These are phyloP conservation scores for Mohoua ochrocephala DNA, from an alignment of 2,113 vertebrate genomes.

Conservation along the genomic window DNA sequence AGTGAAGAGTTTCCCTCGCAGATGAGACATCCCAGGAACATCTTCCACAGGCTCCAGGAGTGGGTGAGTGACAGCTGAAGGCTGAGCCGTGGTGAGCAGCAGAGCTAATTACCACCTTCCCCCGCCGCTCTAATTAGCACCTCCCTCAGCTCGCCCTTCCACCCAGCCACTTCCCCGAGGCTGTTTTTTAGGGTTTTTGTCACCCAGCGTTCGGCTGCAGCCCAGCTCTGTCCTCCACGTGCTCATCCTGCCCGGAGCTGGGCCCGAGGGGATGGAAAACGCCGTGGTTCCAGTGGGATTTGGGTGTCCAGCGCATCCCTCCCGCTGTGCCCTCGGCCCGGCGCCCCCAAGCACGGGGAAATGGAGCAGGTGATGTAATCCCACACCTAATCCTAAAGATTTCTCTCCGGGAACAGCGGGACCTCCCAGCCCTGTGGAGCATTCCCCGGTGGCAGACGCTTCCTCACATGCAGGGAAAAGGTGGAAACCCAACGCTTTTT, in stretches of 20 bases:
- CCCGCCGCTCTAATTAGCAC: background rate
- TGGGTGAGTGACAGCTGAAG: background rate
- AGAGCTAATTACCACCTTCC: background rate
- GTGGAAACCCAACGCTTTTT: background rate
- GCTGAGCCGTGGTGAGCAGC: background rate
- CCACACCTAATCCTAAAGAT: background rate
- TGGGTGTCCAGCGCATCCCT: background rate
- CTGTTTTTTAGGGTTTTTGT: background rate
- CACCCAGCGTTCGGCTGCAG: background rate
- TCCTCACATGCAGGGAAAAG: background rate
- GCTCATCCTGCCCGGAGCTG: rapidly evolving
- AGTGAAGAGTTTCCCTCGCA: background rate
- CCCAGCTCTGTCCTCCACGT: background rate
- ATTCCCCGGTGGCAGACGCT: background rate
- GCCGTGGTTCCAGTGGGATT: background rate
- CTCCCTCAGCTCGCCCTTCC: background rate
- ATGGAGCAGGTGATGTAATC: too few relatives aligned
- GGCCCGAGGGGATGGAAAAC: rapidly evolving
- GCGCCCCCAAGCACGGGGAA: background rate
- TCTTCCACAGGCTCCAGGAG: background rate
- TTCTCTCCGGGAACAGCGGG: background rate
- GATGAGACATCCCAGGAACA: background rate
- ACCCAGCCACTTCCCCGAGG: background rate
- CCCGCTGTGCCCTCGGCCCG: background rate
- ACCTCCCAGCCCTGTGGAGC: background rate